Conservation (phyloP, 1,140 invertebrate genomes). For the Piezodorus guildinii region DNA sequence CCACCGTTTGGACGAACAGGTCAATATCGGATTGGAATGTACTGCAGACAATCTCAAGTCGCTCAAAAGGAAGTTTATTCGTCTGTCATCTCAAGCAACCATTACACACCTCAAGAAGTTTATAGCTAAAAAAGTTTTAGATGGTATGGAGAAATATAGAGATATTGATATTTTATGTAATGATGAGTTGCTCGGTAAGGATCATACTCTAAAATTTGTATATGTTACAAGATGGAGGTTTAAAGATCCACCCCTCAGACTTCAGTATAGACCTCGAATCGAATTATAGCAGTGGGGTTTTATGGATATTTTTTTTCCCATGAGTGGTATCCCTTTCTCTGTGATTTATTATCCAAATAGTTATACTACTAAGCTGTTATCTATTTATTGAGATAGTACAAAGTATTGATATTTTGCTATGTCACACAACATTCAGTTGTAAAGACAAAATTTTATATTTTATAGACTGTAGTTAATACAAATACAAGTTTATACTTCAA, state of each 20-base stretch:
- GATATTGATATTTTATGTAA: constrained; percentile 98
- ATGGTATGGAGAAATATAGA: constrained; percentile 82
- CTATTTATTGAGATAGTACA: too few species aligned
- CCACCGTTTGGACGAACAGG: constrained; percentile 91
- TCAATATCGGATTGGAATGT: constrained; percentile 81
- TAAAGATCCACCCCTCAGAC: constrained; percentile 71
- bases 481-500: too few species aligned
- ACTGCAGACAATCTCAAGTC: constrained; percentile 72
- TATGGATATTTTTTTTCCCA: too few species aligned
- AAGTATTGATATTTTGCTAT: too few species aligned
- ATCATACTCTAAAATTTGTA: constrained; percentile 98
- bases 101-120: constrained; percentile 96
- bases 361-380: too few species aligned
- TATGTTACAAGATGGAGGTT: constrained; percentile 95
- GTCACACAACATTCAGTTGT: too few species aligned
- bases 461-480: too few species aligned
- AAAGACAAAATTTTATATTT: too few species aligned
- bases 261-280: constrained; percentile 71
- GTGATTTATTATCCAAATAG: too few species aligned
- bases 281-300: constrained; percentile 39
- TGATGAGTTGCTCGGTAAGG: constrained; percentile 94
- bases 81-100: constrained; percentile 90
- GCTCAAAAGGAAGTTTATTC: constrained; percentile 76
- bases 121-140: constrained; percentile 89
- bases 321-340: too few species aligned